phyloP scores from a whole-genome alignment of 1,140 invertebrate genomes.

The Panagrolaimus sp. region DNA sequence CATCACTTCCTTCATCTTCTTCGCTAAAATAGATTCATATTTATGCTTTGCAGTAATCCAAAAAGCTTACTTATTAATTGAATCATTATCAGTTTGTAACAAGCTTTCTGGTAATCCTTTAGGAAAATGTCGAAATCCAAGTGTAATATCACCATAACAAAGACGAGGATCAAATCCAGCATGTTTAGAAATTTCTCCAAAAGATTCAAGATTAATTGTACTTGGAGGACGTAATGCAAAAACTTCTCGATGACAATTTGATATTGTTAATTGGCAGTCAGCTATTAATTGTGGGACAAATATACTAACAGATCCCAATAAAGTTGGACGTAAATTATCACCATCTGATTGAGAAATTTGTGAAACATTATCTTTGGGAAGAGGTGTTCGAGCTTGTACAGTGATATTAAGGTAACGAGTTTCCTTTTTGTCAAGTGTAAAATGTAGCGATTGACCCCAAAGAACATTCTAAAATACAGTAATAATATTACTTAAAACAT shows the following conservation, averaged over 20 bases:
- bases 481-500: neutral
- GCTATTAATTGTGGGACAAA: slow-evolving; percentile 50
- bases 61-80: slow-evolving; percentile 8
- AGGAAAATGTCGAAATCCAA: slow-evolving; percentile 68
- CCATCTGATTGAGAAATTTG: neutral
- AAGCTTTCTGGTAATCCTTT: slow-evolving; percentile 44
- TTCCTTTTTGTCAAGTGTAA: slow-evolving; percentile 40
- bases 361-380: slow-evolving; percentile 11
- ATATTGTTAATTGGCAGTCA: slow-evolving; percentile 47
- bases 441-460: slow-evolving; percentile 54
- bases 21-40: neutral
- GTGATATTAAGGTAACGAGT: slow-evolving; percentile 47
- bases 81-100: neutral
- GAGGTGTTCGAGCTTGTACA: slow-evolving; percentile 33
- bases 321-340: slow-evolving; percentile 23
- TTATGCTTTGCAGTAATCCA: neutral
- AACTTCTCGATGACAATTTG: slow-evolving; percentile 51
- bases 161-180: slow-evolving; percentile 81
- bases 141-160: slow-evolving; percentile 79
- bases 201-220: slow-evolving; percentile 18
- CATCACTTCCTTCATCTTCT: slow-evolving; percentile 20
- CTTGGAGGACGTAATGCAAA: slow-evolving; percentile 44
- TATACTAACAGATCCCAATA: slow-evolving; percentile 50
- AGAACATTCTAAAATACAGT: slow-evolving; percentile 36
- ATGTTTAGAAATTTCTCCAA: slow-evolving; percentile 64